phyloP scores from a whole-genome alignment of 2,797 vertebrate species.

The Poeciliopsis presidionis region DNA sequence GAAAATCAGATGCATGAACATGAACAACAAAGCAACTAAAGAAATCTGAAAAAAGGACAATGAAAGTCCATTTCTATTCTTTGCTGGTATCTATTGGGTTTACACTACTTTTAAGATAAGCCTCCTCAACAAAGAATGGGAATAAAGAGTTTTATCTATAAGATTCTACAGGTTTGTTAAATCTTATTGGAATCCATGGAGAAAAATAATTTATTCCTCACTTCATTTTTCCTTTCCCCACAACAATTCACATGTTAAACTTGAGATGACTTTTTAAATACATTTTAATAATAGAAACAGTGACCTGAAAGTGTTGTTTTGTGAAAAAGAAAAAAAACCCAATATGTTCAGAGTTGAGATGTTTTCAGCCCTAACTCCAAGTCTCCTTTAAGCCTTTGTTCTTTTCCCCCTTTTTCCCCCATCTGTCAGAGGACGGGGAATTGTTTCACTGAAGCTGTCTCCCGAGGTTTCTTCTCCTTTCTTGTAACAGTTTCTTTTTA shows the following conservation, averaged over 20 bases:
- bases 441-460: constrained; percentile 27
- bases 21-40: neutral
- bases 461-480: constrained; percentile 37
- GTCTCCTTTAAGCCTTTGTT: constrained; percentile 6
- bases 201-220: neutral
- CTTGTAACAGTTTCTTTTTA: constrained; percentile 31
- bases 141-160: neutral
- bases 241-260: neutral
- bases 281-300: neutral
- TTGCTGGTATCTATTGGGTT: neutral
- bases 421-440: constrained; percentile 31
- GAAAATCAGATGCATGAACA: neutral
- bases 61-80: neutral
- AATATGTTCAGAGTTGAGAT: neutral
- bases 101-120: neutral
- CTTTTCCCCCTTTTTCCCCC: constrained; percentile 4
- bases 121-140: neutral
- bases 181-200: neutral
- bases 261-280: neutral
- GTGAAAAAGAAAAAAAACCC: neutral
- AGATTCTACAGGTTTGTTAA: neutral
- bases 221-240: neutral
- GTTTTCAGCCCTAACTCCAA: constrained; percentile 6
- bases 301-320: neutral
- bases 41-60: neutral